Base-by-base conservation (phyloP, 2,888 invertebrate species). In the Leptinotarsa haldemani region DNA sequence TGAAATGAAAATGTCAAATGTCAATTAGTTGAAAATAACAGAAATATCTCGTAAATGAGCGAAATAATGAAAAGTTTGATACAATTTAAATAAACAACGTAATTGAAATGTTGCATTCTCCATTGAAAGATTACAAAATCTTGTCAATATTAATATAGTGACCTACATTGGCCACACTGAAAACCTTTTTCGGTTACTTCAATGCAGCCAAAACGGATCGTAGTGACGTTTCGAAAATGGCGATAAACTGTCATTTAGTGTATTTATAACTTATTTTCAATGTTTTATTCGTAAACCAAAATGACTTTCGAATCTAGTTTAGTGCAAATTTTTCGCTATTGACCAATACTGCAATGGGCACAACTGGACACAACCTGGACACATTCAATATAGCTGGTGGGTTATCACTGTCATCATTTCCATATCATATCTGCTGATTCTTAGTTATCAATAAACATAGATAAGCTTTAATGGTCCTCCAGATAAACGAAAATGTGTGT, bases 331-430 rank as follows among this genome's bases (percentile, higher is more conserved):
- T 56, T 65, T 18, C 47, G 40, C 47, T 20, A 46, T 70, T 66
- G 56, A 70, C 46, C 25, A 70, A 63, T 58, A 65, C 40, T 74
- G 81, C 79, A 75, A 87, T 87, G 87, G 86, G 86, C 77, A 84
- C 85, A 77, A 81, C 84, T 74, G 85, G 83, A 77, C 86, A 86
- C 78, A 83, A 80, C 73, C 81, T 85, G 78, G 86, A 87, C 77
- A 80, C 84, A 48, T 86, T 85, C 78, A 86, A 85, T 77, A 82
- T 85, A 78, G 81, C 85, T 77, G 86, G 86, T 86, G 80, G 76
- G 80, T 76, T 58, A 53, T 68, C 56, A 56, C 56, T 56, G 13
- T 69, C 46, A 69, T 46, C 56, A n/a, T 71, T 61, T 20, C n/a
- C 13, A 15, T 61, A 25, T 58, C 46, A 40, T 15, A 25, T 53